These are phyloP conservation scores for Chionomys nivalis DNA, from an alignment of 2,113 vertebrate species.

Conservation along the genomic window DNA sequence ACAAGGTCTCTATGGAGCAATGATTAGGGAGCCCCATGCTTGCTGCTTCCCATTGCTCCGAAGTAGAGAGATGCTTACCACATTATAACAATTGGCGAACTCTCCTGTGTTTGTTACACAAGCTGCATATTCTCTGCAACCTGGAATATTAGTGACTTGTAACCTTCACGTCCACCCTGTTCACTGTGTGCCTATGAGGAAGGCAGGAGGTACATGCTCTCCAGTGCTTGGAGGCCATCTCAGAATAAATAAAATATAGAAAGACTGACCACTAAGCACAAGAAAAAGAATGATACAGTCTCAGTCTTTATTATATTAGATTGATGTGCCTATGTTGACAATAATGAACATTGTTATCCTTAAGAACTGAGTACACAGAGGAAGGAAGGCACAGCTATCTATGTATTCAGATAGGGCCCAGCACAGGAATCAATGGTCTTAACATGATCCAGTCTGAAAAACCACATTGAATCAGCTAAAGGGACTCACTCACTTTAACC, in stretches of 20 bases:
- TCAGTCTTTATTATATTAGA: neutral
- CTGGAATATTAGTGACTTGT: neutral
- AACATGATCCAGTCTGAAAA: constrained; percentile 20
- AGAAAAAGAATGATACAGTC: neutral
- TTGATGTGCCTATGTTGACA: neutral
- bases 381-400: neutral
- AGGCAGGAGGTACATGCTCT: neutral
- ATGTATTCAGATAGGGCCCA: neutral
- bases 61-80: neutral
- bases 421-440: neutral
- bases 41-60: neutral
- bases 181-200: neutral
- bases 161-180: neutral
- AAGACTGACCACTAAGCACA: neutral
- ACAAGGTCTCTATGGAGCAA: neutral
- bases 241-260: neutral
- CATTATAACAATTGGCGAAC: neutral
- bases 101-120: neutral
- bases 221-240: neutral
- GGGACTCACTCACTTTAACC: neutral
- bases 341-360: constrained; percentile 1
- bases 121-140: neutral
- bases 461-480: constrained; percentile 40
- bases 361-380: constrained; percentile 3
- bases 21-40: neutral